Conservation (phyloP, 2,797 vertebrate species). For the Pantherophis vulpinus region DNA sequence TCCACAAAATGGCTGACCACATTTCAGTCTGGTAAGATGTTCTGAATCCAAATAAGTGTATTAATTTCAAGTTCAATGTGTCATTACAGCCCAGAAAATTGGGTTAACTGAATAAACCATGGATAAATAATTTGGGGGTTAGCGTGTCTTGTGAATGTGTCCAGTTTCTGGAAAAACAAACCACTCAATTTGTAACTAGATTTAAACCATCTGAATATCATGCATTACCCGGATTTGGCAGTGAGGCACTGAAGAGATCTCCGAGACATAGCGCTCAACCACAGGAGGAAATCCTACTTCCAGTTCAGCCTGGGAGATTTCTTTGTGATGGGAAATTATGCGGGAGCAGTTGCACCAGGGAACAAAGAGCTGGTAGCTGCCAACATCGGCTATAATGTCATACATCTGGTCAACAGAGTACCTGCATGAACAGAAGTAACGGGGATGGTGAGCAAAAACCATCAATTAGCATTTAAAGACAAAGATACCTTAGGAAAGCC, state of each 20-base stretch:
- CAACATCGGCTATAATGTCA: slow-evolving; percentile 72
- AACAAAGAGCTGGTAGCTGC: slow-evolving; percentile 78
- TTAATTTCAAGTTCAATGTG: neutral
- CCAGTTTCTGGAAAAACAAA: neutral
- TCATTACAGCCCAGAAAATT: neutral
- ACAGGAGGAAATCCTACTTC: slow-evolving; percentile 81
- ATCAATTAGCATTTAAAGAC: too few species aligned
- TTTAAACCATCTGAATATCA: neutral
- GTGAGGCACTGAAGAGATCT: slow-evolving; percentile 73
- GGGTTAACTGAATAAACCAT: neutral
- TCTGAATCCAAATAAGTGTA: neutral
- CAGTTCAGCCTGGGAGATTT: slow-evolving; percentile 63
- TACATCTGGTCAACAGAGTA: slow-evolving; percentile 78
- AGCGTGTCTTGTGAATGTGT: neutral
- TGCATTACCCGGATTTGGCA: slow-evolving; percentile 75
- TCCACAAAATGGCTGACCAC: neutral
- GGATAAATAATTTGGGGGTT: neutral
- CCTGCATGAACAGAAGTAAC: slow-evolving; percentile 52
- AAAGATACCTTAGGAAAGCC: neutral
- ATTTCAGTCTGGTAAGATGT: neutral
- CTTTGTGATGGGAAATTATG: slow-evolving; percentile 55
- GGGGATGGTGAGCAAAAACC: neutral
- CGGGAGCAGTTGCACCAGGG: slow-evolving; percentile 81
- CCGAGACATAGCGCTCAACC: slow-evolving; percentile 75
- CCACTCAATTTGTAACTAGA: neutral